Percentiles rank a stretch among this genome's conserved stretches.
Conservation (phyloP, 2,797 vertebrate species). For the Heteromormyrus szaboi region DNA sequence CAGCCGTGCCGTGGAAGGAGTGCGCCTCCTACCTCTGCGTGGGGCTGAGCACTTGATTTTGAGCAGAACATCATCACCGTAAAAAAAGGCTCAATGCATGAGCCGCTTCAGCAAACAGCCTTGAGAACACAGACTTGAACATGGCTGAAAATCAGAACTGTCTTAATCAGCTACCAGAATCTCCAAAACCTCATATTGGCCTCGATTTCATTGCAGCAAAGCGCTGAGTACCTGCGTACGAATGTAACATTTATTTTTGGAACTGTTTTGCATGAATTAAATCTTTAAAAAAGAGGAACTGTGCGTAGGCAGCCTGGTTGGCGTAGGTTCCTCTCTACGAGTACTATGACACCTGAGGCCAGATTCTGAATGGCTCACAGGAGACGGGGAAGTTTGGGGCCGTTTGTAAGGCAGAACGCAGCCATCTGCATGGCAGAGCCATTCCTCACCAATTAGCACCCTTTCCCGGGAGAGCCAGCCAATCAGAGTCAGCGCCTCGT, state of each 20-base stretch:
- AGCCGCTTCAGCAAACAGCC: not conserved
- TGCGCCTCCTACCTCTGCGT: constrained; percentile 11
- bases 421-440: constrained; percentile 42
- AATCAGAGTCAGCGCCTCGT: not conserved
- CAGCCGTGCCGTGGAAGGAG: not conserved
- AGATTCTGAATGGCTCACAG: not conserved
- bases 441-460: constrained; percentile 53
- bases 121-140: not conserved
- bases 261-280: not conserved
- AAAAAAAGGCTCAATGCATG: not conserved
- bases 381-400: not conserved
- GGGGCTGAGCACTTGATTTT: not conserved
- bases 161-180: not conserved
- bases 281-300: not conserved
- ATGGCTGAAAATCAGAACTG: not conserved
- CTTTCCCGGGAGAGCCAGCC: constrained; percentile 35
- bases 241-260: not conserved
- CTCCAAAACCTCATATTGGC: not conserved
- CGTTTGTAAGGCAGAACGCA: not conserved
- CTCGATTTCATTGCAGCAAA: not conserved
- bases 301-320: not conserved
- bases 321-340: not conserved
- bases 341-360: not conserved
- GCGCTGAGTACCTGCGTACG: not conserved
- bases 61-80: not conserved